Conservation (phyloP, 2,888 invertebrate species). For the Acronicta leporina region DNA sequence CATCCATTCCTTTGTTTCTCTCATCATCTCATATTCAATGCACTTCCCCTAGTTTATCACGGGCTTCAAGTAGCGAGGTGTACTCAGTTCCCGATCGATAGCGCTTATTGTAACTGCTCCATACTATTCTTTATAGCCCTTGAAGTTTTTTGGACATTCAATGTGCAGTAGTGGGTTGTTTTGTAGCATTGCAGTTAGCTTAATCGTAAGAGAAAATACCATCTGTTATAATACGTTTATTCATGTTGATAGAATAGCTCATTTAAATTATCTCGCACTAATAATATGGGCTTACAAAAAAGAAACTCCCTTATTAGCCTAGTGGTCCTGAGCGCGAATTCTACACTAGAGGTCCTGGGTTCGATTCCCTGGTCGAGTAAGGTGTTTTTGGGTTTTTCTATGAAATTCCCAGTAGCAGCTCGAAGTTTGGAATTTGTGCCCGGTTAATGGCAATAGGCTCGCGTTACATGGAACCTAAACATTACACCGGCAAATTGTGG, state of each 20-base stretch:
- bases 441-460: too few species aligned
- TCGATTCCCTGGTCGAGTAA: too few species aligned
- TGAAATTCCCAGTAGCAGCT: too few species aligned
- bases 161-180: slow-evolving; percentile 5
- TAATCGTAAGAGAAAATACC: neutral
- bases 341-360: too few species aligned
- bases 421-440: too few species aligned
- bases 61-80: slow-evolving; percentile 69
- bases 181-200: slow-evolving; percentile 5
- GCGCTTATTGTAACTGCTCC: slow-evolving; percentile 58
- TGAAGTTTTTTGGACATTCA: slow-evolving; percentile 28
- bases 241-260: neutral
- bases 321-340: too few species aligned
- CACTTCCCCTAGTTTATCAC: slow-evolving; percentile 64
- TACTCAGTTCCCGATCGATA: slow-evolving; percentile 58
- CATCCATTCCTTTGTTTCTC: slow-evolving; percentile 37
- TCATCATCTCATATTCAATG: slow-evolving; percentile 37
- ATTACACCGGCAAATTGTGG: too few species aligned
- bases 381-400: too few species aligned
- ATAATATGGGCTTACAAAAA: too few species aligned
- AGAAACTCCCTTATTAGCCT: too few species aligned
- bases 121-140: slow-evolving; percentile 27
- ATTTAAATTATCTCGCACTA: too few species aligned
- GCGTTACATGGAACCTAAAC: too few species aligned
- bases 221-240: slow-evolving; percentile 16